A percentile compares a stretch with the other conserved stretches of the same genome.
Conservation (phyloP, 2,113 vertebrate genomes). For the Pterocles gutturalis region DNA sequence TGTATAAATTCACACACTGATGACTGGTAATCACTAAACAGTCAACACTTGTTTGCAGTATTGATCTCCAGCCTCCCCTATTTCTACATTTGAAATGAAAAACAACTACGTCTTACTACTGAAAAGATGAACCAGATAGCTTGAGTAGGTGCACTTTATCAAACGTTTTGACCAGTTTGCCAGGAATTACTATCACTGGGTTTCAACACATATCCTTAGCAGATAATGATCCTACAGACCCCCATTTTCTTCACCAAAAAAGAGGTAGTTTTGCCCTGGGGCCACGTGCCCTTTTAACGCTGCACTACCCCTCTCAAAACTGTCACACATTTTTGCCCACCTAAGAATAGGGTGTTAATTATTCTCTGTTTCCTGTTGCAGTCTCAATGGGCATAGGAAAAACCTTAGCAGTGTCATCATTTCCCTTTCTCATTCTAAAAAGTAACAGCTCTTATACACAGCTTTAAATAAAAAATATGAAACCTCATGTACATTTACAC, state of each 20-base stretch:
- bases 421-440: background rate
- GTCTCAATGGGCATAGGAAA: background rate
- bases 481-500: background rate
- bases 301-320: background rate
- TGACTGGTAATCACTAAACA: slow-evolving; percentile 30
- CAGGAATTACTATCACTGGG: background rate
- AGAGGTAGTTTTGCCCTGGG: background rate
- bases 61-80: background rate
- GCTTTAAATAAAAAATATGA: background rate
- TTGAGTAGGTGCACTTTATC: background rate
- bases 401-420: background rate
- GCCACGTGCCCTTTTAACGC: background rate
- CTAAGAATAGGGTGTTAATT: accelerated
- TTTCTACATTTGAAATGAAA: slow-evolving; percentile 4
- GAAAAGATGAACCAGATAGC: background rate
- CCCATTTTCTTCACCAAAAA: background rate
- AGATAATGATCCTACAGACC: background rate
- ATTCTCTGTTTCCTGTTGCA: background rate
- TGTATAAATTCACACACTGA: background rate
- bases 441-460: background rate
- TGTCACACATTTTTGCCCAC: background rate
- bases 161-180: background rate
- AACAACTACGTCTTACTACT: background rate
- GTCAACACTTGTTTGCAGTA: slow-evolving; percentile 32
- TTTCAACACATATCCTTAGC: background rate